Conservation (phyloP, 2,113 vertebrate genomes). For the Salminus brasiliensis region DNA sequence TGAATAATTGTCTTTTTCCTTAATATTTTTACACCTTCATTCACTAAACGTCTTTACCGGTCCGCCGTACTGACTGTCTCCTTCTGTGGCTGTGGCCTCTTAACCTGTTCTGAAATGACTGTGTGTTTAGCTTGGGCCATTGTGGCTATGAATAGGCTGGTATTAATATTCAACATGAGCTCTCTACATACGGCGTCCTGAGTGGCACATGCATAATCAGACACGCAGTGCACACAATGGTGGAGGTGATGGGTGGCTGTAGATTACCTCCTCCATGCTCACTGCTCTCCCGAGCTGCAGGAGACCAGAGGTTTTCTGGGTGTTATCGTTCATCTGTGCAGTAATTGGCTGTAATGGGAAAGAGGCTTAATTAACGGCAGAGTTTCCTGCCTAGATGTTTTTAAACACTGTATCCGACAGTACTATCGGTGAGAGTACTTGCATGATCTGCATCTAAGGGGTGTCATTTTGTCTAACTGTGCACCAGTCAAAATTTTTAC, state of each 20-base stretch:
- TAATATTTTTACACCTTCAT: slow-evolving; percentile 8
- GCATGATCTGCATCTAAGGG: background rate
- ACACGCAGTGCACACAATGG: slow-evolving; percentile 34
- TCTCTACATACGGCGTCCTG: slow-evolving; percentile 3
- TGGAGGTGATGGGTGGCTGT: slow-evolving; percentile 32
- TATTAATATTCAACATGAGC: slow-evolving; percentile 52
- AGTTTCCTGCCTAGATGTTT: background rate
- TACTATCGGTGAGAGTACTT: background rate
- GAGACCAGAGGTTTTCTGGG: background rate
- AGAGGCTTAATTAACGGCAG: background rate
- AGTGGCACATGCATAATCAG: slow-evolving; percentile 46
- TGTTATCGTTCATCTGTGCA: background rate
- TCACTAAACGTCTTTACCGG: background rate
- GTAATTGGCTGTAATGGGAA: background rate
- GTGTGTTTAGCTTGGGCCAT: slow-evolving; percentile 44
- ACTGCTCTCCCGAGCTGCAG: background rate
- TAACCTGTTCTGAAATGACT: slow-evolving; percentile 53
- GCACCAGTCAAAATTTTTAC: no score
- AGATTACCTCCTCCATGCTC: background rate
- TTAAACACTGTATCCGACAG: background rate
- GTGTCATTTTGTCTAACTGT: background rate
- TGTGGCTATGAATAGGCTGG: slow-evolving; percentile 41
- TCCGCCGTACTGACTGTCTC: slow-evolving; percentile 28
- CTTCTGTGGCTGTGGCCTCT: slow-evolving; percentile 27
- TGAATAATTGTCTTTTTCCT: slow-evolving; percentile 28